Conservation (phyloP, 2,888 invertebrate species). For the Cosmopolites sordidus region DNA sequence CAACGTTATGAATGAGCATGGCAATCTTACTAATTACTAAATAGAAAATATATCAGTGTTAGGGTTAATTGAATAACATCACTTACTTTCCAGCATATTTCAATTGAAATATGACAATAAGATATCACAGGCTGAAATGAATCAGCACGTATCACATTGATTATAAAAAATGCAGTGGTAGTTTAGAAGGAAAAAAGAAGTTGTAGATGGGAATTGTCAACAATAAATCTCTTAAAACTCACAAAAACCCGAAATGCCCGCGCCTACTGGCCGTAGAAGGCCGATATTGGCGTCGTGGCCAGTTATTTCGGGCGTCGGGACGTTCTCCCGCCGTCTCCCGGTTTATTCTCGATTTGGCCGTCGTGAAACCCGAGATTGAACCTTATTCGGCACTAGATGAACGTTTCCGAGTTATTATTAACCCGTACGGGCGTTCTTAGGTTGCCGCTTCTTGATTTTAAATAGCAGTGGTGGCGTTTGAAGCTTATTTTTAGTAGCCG, state of each 20-base stretch:
- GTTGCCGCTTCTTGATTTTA: slow-evolving; percentile 34
- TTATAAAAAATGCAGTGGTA: too few relatives aligned
- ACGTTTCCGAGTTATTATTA: slow-evolving; percentile 45
- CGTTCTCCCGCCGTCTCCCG: slow-evolving; percentile 41
- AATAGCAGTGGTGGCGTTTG: slow-evolving; percentile 3
- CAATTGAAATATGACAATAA: too few relatives aligned
- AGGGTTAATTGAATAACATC: neutral
- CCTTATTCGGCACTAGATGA: slow-evolving; percentile 59
- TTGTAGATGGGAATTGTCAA: too few relatives aligned
- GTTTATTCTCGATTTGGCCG: slow-evolving; percentile 62
- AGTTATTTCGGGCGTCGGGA: slow-evolving; percentile 41
- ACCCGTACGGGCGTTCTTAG: slow-evolving; percentile 43
- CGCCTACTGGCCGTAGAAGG: slow-evolving; percentile 28
- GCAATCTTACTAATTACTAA: too few relatives aligned
- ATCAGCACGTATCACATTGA: too few relatives aligned
- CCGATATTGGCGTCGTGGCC: slow-evolving; percentile 25
- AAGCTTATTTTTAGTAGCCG: neutral
- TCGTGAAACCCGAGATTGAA: slow-evolving; percentile 64
- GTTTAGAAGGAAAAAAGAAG: too few relatives aligned
- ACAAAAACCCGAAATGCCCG: slow-evolving; percentile 23
- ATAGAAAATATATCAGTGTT: too few relatives aligned
- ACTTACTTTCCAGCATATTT: slow-evolving; percentile 25
- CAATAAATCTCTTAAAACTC: slow-evolving; percentile 14
- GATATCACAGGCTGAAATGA: too few relatives aligned
- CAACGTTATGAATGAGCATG: too few relatives aligned